These are phyloP conservation scores for Trogon melanurus DNA, from an alignment of 2,113 vertebrate genomes.

Conservation along the genomic window DNA sequence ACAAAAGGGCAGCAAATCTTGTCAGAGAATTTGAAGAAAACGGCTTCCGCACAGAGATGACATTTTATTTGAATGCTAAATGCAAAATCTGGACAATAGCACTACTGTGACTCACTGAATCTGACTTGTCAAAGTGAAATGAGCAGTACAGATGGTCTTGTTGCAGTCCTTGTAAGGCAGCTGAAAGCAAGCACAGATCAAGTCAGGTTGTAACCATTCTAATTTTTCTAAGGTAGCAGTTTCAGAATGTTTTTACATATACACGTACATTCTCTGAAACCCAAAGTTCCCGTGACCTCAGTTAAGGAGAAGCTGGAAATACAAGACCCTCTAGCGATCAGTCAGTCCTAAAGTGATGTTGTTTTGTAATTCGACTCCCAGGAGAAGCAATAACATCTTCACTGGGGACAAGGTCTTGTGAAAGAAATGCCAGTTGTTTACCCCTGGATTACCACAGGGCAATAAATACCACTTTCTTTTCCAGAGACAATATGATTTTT, in stretches of 20 bases:
- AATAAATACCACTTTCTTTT: not conserved
- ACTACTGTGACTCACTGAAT: slow-evolving; percentile 47
- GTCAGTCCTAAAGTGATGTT: not conserved
- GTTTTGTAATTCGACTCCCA: not conserved
- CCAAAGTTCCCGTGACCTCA: not conserved
- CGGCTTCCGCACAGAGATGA: not conserved
- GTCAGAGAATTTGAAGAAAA: not conserved
- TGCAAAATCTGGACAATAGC: not conserved
- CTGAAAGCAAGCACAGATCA: slow-evolving; percentile 53
- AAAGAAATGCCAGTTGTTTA: not conserved
- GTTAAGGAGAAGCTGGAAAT: not conserved
- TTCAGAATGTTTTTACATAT: not conserved
- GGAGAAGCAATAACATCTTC: not conserved
- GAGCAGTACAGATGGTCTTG: slow-evolving; percentile 39
- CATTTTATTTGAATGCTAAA: not conserved
- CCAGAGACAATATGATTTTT: not conserved
- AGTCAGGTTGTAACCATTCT: not conserved
- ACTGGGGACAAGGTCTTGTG: not conserved
- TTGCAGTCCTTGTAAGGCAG: slow-evolving; percentile 65
- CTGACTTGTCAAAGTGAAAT: slow-evolving; percentile 4
- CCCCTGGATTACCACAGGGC: not conserved
- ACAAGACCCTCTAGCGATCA: not conserved
- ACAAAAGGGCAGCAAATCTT: not conserved
- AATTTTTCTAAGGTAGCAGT: not conserved
- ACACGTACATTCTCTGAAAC: not conserved